Percentiles rank a stretch among this genome's conserved stretches.
Evolutionary conservation across 2,113 vertebrate genomes (phyloP).

Genomic region (Colius striatus): DNA sequence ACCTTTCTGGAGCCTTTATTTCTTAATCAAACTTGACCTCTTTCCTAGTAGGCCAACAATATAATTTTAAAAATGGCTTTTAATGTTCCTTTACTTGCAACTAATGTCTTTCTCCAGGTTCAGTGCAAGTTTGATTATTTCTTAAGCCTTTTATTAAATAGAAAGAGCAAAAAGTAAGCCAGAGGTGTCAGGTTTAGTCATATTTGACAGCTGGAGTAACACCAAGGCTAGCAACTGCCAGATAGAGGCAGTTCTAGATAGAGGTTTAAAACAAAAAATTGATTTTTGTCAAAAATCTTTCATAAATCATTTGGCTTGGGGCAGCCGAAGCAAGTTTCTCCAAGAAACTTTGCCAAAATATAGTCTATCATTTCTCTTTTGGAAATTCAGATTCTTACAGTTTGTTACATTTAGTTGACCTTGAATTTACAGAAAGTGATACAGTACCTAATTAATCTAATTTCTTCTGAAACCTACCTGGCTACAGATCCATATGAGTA

Average conservation of each 20-base stretch:
- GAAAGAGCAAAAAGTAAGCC: neutral
- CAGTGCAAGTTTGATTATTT: constrained; percentile 21
- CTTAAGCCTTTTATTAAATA: constrained; percentile 30
- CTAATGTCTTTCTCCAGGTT: neutral
- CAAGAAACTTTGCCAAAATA: constrained; percentile 16
- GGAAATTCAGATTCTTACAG: neutral
- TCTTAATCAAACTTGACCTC: neutral
- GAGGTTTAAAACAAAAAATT: constrained; percentile 47
- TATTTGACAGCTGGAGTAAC: neutral
- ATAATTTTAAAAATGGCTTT: neutral
- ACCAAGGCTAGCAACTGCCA: constrained; percentile 14
- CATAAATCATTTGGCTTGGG: constrained; percentile 30
- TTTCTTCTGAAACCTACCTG: neutral
- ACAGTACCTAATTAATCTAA: neutral
- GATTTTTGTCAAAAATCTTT: constrained; percentile 31
- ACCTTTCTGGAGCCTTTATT: neutral
- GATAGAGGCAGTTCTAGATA: neutral
- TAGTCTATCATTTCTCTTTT: neutral
- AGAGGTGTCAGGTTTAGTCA: constrained; percentile 7
- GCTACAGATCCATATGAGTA: neutral
- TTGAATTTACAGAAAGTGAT: neutral
- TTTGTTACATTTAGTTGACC: neutral
- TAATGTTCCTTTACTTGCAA: neutral
- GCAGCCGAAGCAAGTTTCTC: neutral
- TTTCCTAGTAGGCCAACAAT: neutral